Evolutionary conservation across 1,140 invertebrate genomes (phyloP).

Genomic region (Ceratosolen fusciceps): DNA sequence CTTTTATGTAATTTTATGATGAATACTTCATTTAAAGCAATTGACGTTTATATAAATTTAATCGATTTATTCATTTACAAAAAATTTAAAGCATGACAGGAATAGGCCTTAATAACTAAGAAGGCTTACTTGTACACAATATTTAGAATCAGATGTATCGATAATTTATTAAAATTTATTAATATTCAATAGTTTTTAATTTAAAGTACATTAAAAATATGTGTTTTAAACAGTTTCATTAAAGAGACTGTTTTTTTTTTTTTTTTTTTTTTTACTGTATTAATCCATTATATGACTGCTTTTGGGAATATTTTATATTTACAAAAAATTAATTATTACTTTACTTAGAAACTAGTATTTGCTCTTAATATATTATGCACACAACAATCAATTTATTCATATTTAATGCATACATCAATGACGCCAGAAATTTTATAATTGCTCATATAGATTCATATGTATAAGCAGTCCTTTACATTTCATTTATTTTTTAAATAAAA

Average conservation of each 20-base stretch:
- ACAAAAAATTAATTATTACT: neutral
- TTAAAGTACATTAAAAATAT: neutral
- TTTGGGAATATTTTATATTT: neutral
- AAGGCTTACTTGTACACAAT: neutral
- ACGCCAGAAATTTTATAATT: slow-evolving; percentile 9
- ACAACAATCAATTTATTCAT: slow-evolving; percentile 24
- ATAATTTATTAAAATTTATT: neutral
- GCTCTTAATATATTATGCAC: slow-evolving; percentile 9
- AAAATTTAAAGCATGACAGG: neutral
- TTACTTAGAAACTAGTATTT: neutral
- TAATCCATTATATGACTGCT: neutral
- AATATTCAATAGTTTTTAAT: neutral
- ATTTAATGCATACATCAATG: neutral
- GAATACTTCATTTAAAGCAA: neutral
- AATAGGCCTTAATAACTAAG: neutral
- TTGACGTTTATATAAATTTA: neutral
- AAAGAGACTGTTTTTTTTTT: neutral
- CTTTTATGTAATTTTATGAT: neutral
- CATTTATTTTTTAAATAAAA: neutral
- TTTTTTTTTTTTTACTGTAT: neutral
- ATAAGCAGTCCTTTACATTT: neutral
- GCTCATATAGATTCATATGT: neutral
- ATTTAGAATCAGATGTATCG: neutral
- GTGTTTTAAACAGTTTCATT: neutral
- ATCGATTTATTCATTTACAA: neutral